Conservation (phyloP, 2,888 invertebrate species). For the Drosophila dives region DNA sequence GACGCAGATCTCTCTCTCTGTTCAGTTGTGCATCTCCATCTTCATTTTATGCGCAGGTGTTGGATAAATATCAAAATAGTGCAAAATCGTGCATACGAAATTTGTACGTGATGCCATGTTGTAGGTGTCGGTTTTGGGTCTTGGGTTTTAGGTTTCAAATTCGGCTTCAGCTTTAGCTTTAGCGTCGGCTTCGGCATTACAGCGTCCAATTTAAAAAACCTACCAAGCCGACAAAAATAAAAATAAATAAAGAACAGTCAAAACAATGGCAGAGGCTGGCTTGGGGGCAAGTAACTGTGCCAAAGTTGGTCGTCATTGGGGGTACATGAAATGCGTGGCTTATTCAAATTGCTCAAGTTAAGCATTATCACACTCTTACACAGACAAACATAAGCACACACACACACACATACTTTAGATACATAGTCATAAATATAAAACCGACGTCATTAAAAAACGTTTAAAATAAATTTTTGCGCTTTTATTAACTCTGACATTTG, state of each 20-base stretch:
- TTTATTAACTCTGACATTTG: slow-evolving; percentile 80
- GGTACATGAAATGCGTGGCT: slow-evolving; percentile 74
- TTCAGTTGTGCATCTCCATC: slow-evolving; percentile 52
- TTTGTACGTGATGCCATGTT: slow-evolving; percentile 84
- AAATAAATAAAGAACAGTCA: slow-evolving; percentile 56
- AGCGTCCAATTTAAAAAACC: slow-evolving; percentile 55
- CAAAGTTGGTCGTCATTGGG: slow-evolving; percentile 54
- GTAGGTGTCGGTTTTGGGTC: slow-evolving; percentile 79
- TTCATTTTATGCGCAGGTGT: slow-evolving; percentile 79
- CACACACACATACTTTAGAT: slow-evolving; percentile 19
- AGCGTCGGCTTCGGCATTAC: slow-evolving; percentile 33
- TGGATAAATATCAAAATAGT: slow-evolving; percentile 83
- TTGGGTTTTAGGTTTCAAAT: slow-evolving; percentile 37
- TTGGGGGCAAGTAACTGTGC: slow-evolving; percentile 43
- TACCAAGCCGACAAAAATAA: slow-evolving; percentile 29
- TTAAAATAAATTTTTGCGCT: slow-evolving; percentile 82
- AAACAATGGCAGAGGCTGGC: slow-evolving; percentile 55
- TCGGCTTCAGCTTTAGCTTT: slow-evolving; percentile 25
- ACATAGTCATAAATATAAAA: slow-evolving; percentile 38
- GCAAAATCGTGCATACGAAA: slow-evolving; percentile 84
- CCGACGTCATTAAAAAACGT: slow-evolving; percentile 81
- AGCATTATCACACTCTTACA: slow-evolving; percentile 41
- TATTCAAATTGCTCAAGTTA: slow-evolving; percentile 73
- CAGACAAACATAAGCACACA: slow-evolving; percentile 20
- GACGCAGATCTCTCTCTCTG: slow-evolving; percentile 40